Evolutionary conservation across 2,113 vertebrate genomes (phyloP).

Genomic region (Naja naja): DNA sequence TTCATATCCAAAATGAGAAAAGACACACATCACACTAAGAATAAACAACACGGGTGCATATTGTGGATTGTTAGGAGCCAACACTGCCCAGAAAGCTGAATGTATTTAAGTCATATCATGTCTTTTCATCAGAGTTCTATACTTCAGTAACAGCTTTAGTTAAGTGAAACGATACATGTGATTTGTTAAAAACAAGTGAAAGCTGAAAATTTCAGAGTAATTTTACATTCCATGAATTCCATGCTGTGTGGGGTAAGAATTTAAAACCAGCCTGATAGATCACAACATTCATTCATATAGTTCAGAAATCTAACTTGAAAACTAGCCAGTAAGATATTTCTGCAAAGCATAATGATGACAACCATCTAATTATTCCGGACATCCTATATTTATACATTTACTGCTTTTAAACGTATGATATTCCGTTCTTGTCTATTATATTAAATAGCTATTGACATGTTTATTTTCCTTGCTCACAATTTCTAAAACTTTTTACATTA

Average conservation of each 20-base stretch:
- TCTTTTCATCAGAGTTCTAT: neutral
- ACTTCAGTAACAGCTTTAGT: neutral
- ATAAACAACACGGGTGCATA: neutral
- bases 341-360: neutral
- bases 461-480: neutral
- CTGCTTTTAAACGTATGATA: neutral
- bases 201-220: neutral
- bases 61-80: neutral
- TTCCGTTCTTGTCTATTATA: neutral
- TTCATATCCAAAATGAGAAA: neutral
- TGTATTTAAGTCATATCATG: neutral
- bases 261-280: neutral
- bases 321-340: neutral
- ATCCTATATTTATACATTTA: neutral
- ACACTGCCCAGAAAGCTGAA: neutral
- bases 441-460: neutral
- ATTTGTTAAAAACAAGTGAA: neutral
- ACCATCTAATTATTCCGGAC: neutral
- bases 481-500: neutral
- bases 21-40: neutral
- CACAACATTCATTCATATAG: neutral
- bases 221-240: constrained; percentile 2
- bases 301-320: neutral
- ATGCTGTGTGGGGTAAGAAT: neutral
- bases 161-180: neutral